These are phyloP conservation scores for Drosophila atripex DNA, from an alignment of 2,888 invertebrate genomes.

Conservation along the genomic window DNA sequence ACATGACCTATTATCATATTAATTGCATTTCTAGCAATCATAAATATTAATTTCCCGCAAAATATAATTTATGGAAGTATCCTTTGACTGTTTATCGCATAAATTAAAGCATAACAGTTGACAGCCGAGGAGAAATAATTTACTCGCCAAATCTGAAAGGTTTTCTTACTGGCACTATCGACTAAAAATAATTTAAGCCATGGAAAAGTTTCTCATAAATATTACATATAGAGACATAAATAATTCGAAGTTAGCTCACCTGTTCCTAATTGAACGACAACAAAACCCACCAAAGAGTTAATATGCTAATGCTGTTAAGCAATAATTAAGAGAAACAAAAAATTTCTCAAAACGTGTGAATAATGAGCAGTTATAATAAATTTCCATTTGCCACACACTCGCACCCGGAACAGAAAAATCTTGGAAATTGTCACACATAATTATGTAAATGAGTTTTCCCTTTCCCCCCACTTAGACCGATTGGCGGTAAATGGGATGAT, in stretches of 20 bases:
- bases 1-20: slow-evolving; percentile 44
- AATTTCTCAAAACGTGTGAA: slow-evolving; percentile 17
- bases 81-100: slow-evolving; percentile 35
- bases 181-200: slow-evolving; percentile 9
- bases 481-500: slow-evolving; percentile 3
- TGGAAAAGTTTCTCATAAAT: not conserved
- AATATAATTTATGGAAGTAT: slow-evolving; percentile 44
- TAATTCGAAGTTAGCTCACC: not conserved
- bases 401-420: slow-evolving; percentile 60
- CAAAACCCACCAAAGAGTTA: not conserved
- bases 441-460: slow-evolving; percentile 71
- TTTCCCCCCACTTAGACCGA: slow-evolving; percentile 12
- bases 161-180: not conserved
- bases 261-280: not conserved
- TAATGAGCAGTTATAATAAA: slow-evolving; percentile 48
- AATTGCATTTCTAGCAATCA: slow-evolving; percentile 47
- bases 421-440: slow-evolving; percentile 77
- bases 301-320: slow-evolving; percentile 41
- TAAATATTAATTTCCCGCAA: slow-evolving; percentile 52
- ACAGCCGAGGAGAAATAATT: slow-evolving; percentile 37
- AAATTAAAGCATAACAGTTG: slow-evolving; percentile 41
- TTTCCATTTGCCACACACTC: slow-evolving; percentile 51
- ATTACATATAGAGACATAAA: slow-evolving; percentile 4
- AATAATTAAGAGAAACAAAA: slow-evolving; percentile 40
- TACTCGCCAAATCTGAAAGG: slow-evolving; percentile 1